Conservation (phyloP, 2,113 vertebrate species). For the Electrona antarctica region DNA sequence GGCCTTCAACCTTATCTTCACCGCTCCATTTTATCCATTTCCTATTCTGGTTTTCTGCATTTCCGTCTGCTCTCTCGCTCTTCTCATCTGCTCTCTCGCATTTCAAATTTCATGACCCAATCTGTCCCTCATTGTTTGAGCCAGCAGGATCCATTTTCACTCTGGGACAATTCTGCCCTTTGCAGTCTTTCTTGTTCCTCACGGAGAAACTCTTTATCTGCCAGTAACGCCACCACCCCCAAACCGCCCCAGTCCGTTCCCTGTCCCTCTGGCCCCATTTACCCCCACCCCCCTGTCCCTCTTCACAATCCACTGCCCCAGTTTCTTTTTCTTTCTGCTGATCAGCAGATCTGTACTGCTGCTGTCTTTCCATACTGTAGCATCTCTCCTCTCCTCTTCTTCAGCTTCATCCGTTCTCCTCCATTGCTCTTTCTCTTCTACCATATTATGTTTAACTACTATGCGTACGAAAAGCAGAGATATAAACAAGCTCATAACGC, state of each 20-base stretch:
- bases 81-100: slow-evolving; percentile 3
- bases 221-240: neutral
- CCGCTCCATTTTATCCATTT: neutral
- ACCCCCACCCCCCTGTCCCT: neutral
- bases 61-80: neutral
- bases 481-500: too few species aligned
- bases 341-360: neutral
- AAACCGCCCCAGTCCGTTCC: too few species aligned
- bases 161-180: neutral
- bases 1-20: neutral
- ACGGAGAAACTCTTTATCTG: slow-evolving; percentile 1
- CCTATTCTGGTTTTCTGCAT: neutral
- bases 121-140: slow-evolving; percentile 6
- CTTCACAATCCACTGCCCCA: neutral
- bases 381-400: neutral
- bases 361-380: too few species aligned
- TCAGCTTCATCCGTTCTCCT: neutral
- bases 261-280: neutral
- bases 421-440: neutral
- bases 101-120: slow-evolving; percentile 2
- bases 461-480: too few species aligned
- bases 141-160: slow-evolving; percentile 10
- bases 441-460: too few species aligned
- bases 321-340: neutral
- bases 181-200: neutral